Conservation (phyloP, 1,140 invertebrate genomes). For the Oreohelix idahoensis region DNA sequence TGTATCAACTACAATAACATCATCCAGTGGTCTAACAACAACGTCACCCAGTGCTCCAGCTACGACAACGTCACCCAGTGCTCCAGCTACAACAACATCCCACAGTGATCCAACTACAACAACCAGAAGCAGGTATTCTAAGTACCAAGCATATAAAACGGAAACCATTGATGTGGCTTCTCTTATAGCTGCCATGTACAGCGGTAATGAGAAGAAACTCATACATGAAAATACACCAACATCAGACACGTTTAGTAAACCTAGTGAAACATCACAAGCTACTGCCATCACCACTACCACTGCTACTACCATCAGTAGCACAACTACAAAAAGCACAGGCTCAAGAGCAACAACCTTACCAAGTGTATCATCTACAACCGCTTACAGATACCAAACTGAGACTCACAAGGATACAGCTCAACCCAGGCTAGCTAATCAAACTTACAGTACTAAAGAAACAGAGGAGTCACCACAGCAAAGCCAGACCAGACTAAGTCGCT, state of each 20-base stretch:
- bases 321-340: not conserved
- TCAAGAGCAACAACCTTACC: not conserved
- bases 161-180: constrained; percentile 21
- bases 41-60: not conserved
- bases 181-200: constrained; percentile 23
- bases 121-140: constrained; percentile 11
- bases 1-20: not conserved
- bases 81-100: not conserved
- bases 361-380: not conserved
- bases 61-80: not conserved
- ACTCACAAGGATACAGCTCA: too few relatives aligned
- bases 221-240: not conserved
- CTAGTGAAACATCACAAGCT: not conserved
- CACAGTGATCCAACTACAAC: not conserved
- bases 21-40: not conserved
- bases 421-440: too few relatives aligned
- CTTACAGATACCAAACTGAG: not conserved
- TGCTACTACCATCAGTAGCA: not conserved
- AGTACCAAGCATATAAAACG: too few relatives aligned
- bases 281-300: not conserved
- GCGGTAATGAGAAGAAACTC: not conserved
- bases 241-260: not conserved
- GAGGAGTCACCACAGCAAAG: too few relatives aligned
- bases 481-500: not conserved
- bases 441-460: too few relatives aligned